phyloP scores from a whole-genome alignment of 2,888 invertebrate species.

The Lasioglossum oenotherae region DNA sequence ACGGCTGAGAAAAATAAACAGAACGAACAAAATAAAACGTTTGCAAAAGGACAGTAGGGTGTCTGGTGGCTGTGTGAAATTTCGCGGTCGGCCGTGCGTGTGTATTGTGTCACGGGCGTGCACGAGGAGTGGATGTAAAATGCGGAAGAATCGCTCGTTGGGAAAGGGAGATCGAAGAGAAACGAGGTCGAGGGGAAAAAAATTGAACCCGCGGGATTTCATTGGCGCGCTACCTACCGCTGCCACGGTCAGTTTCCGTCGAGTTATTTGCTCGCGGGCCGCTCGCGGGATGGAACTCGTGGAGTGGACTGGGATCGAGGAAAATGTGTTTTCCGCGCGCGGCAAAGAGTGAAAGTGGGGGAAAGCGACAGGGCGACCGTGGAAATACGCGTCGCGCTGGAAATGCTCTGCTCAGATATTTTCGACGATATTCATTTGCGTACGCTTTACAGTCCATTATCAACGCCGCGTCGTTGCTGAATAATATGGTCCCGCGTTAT shows the following conservation, averaged over 20 bases:
- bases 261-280: constrained; percentile 55
- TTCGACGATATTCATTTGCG: constrained; percentile 3
- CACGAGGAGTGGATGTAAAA: constrained; percentile 64
- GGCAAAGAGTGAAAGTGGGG: constrained; percentile 45
- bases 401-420: constrained; percentile 14
- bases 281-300: constrained; percentile 53
- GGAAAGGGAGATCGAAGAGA: constrained; percentile 67
- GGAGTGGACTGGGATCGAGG: constrained; percentile 17
- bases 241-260: constrained; percentile 64
- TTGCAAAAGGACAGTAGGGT: neutral
- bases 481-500: neutral
- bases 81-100: constrained; percentile 66
- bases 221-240: constrained; percentile 64
- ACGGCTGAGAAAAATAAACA: constrained; percentile 35
- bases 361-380: neutral
- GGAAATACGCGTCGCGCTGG: constrained; percentile 4
- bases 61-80: constrained; percentile 63
- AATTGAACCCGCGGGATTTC: constrained; percentile 70
- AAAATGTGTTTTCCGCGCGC: constrained; percentile 33
- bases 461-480: neutral
- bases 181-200: constrained; percentile 66
- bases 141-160: constrained; percentile 70
- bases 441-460: neutral
- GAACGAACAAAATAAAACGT: constrained; percentile 31
- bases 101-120: constrained; percentile 60